Evolutionary conservation across 2,888 invertebrate genomes (phyloP).

Genomic region (Seladonia tumulorum): DNA sequence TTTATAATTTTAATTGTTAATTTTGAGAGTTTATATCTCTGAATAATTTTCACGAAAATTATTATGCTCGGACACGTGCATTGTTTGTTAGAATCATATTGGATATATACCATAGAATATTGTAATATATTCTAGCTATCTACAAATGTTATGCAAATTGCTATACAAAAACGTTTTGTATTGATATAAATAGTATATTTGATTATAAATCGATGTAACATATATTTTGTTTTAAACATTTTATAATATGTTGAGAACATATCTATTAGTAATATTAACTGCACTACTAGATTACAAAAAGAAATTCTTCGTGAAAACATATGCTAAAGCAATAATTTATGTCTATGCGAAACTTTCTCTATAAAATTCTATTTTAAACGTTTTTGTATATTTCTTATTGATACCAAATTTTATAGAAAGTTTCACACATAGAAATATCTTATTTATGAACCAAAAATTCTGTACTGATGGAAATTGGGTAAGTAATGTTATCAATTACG

Average conservation of each 20-base stretch:
- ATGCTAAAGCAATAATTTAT: conserved; percentile 42
- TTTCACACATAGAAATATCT: conserved; percentile 16
- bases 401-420: conserved; percentile 8
- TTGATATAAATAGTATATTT: conserved; percentile 29
- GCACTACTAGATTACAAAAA: background rate
- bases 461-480: conserved; percentile 68
- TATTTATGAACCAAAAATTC: conserved; percentile 18
- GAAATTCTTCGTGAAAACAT: conserved; percentile 16
- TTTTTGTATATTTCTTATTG: conserved; percentile 4
- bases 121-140: conserved; percentile 30
- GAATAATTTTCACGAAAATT: conserved; percentile 5
- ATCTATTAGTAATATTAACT: conserved; percentile 15
- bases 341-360: conserved; percentile 16
- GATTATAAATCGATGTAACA: conserved; percentile 29
- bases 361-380: conserved; percentile 17
- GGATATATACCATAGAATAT: conserved; percentile 30
- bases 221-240: conserved; percentile 20
- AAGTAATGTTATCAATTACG: conserved; percentile 65
- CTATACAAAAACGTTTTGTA: conserved; percentile 22
- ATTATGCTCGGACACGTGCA: conserved; percentile 9
- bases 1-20: conserved; percentile 14
- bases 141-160: conserved; percentile 4
- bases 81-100: conserved; percentile 27
- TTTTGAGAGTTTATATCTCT: conserved; percentile 12
- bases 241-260: conserved; percentile 17